Conservation (phyloP, 2,888 invertebrate species). For the Dascillus cervinus region DNA sequence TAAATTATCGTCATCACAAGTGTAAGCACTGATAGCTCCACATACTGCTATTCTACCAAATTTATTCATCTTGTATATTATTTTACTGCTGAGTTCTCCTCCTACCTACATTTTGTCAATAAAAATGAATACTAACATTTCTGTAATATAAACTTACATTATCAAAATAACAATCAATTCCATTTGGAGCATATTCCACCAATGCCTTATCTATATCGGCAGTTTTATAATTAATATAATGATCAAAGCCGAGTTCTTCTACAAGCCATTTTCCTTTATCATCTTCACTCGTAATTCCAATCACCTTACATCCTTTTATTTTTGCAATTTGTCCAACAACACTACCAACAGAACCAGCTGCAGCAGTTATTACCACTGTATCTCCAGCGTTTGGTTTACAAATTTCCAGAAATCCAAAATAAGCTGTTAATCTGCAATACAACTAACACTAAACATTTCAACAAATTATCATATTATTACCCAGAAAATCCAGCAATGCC, state of each 20-base stretch:
- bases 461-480: slow-evolving; percentile 35
- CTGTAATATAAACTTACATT: slow-evolving; percentile 48
- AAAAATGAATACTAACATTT: not conserved
- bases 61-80: slow-evolving; percentile 54
- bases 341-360: slow-evolving; percentile 72
- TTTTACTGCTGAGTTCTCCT: slow-evolving; percentile 52
- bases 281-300: slow-evolving; percentile 64
- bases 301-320: slow-evolving; percentile 59
- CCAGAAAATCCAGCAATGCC: slow-evolving; percentile 65
- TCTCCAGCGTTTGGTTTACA: slow-evolving; percentile 65
- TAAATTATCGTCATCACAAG: slow-evolving; percentile 39
- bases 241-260: slow-evolving; percentile 58
- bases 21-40: slow-evolving; percentile 58
- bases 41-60: slow-evolving; percentile 56
- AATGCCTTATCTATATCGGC: slow-evolving; percentile 47
- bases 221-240: slow-evolving; percentile 65
- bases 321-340: slow-evolving; percentile 74
- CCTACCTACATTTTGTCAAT: slow-evolving; percentile 45
- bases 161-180: slow-evolving; percentile 69
- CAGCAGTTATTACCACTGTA: slow-evolving; percentile 64
- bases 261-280: slow-evolving; percentile 63
- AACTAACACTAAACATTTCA: not conserved
- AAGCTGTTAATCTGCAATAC: slow-evolving; percentile 61
- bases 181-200: slow-evolving; percentile 55
- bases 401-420: slow-evolving; percentile 64